Base-by-base conservation (phyloP, 2,888 invertebrate species). In the Oasisia sp. region DNA sequence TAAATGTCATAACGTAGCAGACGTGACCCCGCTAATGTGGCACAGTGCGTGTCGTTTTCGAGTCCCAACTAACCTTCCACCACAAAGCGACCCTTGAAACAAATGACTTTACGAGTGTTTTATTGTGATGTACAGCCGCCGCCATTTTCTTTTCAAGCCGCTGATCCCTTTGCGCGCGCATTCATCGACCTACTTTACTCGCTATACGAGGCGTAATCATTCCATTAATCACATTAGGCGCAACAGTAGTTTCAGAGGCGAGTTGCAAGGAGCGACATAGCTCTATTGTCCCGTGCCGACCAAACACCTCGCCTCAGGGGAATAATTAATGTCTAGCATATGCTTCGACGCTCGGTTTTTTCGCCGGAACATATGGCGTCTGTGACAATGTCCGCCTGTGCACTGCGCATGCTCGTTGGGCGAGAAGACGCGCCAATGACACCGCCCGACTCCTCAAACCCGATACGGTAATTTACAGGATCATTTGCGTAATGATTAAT, bases 81-180 rank as follows among this genome's bases (percentile, higher is more conserved):
- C 27, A 74, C 74, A 74, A 74, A 74, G 74, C 74, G 50, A 74
- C 74, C 74, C 74, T 74, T 74, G 74, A 74, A 74, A 27, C 74
- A 74, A 74, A 74, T 74, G 74, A 74, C 27, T 74, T 74, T 74
- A 74, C 74, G 74, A 74, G 74, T 74, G 74, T 74, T 74, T 74
- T 74, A 74, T 74, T 74, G n/a, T 74, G 74, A 74, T 1, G 74
- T 27, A 74, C 27, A 74, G 27, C 58, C n/a, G 74, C 74, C 74
- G 27, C 74, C 74, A 74, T 74, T 74, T 74, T 74, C 74, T 74
- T 74, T 74, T 74, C 74, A 74, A 27, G 74, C 27, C n/a, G 74
- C 27, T n/a, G 27, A 7, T 27, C n/a, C 74, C 74, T 74, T 74
- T 74, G 27, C n/a, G n/a, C n/a, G 74, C 74, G 27, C 27, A 27